phyloP scores from a whole-genome alignment of 2,797 vertebrate genomes.

The Mycteria americana region DNA sequence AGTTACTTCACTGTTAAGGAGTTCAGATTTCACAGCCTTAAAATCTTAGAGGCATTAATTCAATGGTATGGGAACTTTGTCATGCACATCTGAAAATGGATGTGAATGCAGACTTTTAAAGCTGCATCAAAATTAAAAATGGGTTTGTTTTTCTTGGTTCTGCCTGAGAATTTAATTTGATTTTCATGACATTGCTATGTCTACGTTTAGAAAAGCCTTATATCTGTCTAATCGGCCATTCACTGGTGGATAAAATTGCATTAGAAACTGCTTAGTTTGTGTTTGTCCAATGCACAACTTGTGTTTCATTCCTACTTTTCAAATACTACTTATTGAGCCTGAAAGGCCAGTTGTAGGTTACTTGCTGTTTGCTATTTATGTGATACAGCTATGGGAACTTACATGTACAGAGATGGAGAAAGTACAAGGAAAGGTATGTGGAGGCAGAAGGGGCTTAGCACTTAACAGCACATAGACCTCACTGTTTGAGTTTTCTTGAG shows the following conservation, averaged over 20 bases:
- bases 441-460: background rate
- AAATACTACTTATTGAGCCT: background rate
- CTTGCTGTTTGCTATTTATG: background rate
- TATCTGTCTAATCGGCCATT: background rate
- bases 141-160: background rate
- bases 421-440: background rate
- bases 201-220: background rate
- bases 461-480: background rate
- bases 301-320: background rate
- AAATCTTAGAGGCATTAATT: background rate
- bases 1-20: background rate
- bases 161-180: background rate
- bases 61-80: background rate
- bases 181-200: background rate
- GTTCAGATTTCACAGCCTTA: background rate
- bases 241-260: background rate
- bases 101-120: background rate
- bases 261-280: background rate
- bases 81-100: background rate
- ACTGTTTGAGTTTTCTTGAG: background rate
- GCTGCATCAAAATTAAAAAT: background rate
- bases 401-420: background rate
- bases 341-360: background rate
- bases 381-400: background rate
- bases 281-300: background rate